Evolutionary conservation across 1,140 invertebrate species (phyloP).

Genomic region (Drosophila miranda): DNA sequence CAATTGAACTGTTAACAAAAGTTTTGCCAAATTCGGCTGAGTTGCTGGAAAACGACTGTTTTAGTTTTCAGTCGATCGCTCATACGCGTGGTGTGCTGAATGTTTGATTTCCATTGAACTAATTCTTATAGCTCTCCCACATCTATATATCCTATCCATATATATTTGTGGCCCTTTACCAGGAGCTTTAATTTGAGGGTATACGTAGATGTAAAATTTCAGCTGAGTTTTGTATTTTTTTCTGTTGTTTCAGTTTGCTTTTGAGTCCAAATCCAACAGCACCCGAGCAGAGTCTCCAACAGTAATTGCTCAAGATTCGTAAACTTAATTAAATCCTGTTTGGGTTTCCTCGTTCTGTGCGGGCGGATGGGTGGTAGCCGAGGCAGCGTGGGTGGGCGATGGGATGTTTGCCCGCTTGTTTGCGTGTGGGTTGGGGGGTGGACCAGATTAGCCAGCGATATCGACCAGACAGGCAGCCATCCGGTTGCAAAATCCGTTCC

Average conservation of each 20-base stretch:
- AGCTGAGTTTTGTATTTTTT: neutral
- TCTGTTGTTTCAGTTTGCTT: conserved; percentile 3
- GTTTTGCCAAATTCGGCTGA: no score
- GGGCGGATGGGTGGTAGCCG: neutral
- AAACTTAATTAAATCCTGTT: conserved; percentile 49
- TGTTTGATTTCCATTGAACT: no score
- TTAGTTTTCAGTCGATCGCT: no score
- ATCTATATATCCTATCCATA: no score
- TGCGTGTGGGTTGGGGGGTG: conserved; percentile 12
- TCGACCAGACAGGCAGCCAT: conserved; percentile 43
- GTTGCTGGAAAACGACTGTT: no score
- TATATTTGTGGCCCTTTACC: no score
- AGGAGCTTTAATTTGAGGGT: no score
- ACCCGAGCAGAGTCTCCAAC: neutral
- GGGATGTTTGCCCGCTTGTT: neutral
- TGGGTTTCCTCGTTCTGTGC: conserved; percentile 5
- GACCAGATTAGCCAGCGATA: conserved; percentile 44
- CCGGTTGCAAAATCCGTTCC: conserved; percentile 54
- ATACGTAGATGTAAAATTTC: no score
- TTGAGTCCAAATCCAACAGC: conserved; percentile 8
- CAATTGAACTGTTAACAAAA: no score
- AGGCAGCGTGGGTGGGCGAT: neutral
- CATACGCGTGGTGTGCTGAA: no score
- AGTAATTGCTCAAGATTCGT: conserved; percentile 49
- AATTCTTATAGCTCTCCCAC: no score